Evolutionary conservation across 2,113 vertebrate species (phyloP).

Genomic region (Numenius arquata): DNA sequence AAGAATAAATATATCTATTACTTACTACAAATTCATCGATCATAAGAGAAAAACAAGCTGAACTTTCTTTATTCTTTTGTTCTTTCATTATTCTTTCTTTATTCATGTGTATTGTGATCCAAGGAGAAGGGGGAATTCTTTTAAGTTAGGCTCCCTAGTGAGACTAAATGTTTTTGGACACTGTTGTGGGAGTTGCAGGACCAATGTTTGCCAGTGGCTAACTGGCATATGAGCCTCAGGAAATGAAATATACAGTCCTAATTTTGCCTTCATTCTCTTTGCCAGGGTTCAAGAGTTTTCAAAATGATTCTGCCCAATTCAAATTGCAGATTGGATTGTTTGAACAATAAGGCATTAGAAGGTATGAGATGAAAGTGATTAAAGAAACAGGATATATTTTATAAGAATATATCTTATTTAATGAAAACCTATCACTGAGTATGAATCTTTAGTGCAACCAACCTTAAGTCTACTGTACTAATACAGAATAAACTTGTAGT

Average conservation of each 20-base stretch:
- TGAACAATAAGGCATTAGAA: not conserved
- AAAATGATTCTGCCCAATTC: not conserved
- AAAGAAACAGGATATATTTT: not conserved
- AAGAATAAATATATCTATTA: not conserved
- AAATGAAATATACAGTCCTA: not conserved
- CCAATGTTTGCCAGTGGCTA: not conserved
- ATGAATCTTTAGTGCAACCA: not conserved
- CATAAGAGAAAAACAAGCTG: not conserved
- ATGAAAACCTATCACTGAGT: not conserved
- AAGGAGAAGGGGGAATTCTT: not conserved
- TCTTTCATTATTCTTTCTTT: not conserved
- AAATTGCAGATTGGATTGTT: not conserved
- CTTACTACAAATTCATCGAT: not conserved
- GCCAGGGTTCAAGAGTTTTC: not conserved
- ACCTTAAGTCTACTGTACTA: not conserved
- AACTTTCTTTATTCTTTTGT: not conserved
- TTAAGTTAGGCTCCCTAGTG: not conserved
- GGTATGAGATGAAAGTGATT: not conserved
- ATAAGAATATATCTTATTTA: not conserved
- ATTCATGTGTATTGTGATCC: not conserved
- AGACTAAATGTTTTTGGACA: not conserved
- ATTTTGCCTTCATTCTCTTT: not conserved
- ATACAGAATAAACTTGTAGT: not conserved
- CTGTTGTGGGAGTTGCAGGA: not conserved
- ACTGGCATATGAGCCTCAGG: not conserved